phyloP scores from a whole-genome alignment of 1,140 invertebrate genomes.

The Euwallacea similis region DNA sequence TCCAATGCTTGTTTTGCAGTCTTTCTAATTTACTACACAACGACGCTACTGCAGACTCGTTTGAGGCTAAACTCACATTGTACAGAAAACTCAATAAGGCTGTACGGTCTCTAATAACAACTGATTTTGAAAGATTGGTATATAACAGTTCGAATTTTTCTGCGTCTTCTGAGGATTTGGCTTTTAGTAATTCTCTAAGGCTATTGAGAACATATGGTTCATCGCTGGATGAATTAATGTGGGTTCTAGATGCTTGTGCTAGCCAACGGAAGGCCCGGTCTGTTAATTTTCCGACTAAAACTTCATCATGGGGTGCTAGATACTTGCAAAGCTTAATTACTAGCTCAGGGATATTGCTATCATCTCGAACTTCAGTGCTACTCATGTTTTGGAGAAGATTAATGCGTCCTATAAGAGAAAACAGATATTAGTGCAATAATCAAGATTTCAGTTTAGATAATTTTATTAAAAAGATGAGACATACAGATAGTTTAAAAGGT shows the following conservation, averaged over 20 bases:
- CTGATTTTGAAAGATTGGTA: slow-evolving; percentile 46
- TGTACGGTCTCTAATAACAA: slow-evolving; percentile 30
- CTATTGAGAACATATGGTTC: slow-evolving; percentile 44
- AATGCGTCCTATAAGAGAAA: slow-evolving; percentile 22
- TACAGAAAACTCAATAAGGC: slow-evolving; percentile 34
- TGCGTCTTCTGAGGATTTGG: slow-evolving; percentile 38
- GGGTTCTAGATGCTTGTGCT: slow-evolving; percentile 23
- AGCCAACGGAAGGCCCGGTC: slow-evolving; percentile 47
- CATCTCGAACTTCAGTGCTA: slow-evolving; percentile 28
- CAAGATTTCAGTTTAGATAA: too few species aligned
- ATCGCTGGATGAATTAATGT: slow-evolving; percentile 35
- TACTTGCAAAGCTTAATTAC: slow-evolving; percentile 48
- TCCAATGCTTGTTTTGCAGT: slow-evolving; percentile 8
- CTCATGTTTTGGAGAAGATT: slow-evolving; percentile 23
- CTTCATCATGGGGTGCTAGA: slow-evolving; percentile 48
- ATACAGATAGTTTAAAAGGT: too few species aligned
- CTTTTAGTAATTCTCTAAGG: slow-evolving; percentile 42
- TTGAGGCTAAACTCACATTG: slow-evolving; percentile 22
- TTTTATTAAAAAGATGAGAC: too few species aligned
- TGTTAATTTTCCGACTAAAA: slow-evolving; percentile 42
- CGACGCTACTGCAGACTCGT: slow-evolving; percentile 8
- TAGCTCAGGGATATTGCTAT: slow-evolving; percentile 42
- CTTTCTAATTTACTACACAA: slow-evolving; percentile 31
- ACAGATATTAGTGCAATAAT: slow-evolving; percentile 27
- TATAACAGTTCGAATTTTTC: slow-evolving; percentile 50